Base-by-base conservation (phyloP, 1,140 invertebrate species). In the Mya arenaria region DNA sequence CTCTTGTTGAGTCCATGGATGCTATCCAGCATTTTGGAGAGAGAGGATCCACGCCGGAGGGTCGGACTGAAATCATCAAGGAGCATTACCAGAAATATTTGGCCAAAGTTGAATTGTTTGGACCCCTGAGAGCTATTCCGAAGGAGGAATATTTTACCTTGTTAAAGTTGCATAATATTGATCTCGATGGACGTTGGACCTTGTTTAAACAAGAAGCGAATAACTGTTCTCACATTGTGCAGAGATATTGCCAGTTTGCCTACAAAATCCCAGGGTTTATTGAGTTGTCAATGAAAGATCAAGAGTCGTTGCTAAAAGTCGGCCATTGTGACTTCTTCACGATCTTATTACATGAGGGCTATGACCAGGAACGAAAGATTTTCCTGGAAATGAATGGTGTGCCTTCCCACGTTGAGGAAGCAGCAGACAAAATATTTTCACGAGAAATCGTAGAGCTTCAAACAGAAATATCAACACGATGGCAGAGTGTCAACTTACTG, bases 281-380 rank as follows among this genome's bases (percentile, higher is more conserved):
- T 52, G 36, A 37, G 23, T n/a, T 80, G 13, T 52, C 34, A 19
- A 8, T 62, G 8, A 74, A 82, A 23, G 79, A 82, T 55, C 79
- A 82, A 44, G 68, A 62, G 65, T 52, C 25, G 17, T 48, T 82
- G 6, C 58, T 82, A 13, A 82, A 82, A 56, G 41, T 72, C 13
- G 79, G 79, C 32, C 79, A 74, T 19, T 82, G 60, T 82, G 79
- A 82, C n/a, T 82, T 82, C 41, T 82, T 82, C 58, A 62, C 52
- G 13, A 82, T 82, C n/a, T 44, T 82, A 44, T 37, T 74, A 44
- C 79, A 82, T 41, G 79, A 82, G 37, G 79, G 79, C 17, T 82
- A 73, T 74, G 71, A 66, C 34, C 39, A 72, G 39, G 69, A 73
- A 32, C 19, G 36, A 15, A 39, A 73, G 32, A 66, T 74, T 32